These are phyloP conservation scores for Idaea straminata DNA, from an alignment of 2,888 invertebrate species.

Conservation along the genomic window DNA sequence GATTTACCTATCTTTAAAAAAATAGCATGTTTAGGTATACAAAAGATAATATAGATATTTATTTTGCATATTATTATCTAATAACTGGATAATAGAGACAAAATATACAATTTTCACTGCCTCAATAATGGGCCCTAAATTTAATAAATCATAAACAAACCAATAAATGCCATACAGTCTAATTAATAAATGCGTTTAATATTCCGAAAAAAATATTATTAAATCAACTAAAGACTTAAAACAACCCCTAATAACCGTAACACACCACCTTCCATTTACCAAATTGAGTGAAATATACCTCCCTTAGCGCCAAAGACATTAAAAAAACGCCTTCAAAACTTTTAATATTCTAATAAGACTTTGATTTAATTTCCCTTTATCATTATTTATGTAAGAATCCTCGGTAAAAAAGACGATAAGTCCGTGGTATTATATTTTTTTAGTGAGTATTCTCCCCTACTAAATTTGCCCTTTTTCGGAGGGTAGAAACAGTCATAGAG, in stretches of 20 bases:
- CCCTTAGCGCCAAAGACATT: slow-evolving; percentile 75
- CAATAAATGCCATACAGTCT: slow-evolving; percentile 45
- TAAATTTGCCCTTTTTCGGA: slow-evolving; percentile 39
- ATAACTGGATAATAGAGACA: neutral
- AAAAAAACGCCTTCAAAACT: slow-evolving; percentile 73
- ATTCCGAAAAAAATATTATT: slow-evolving; percentile 42
- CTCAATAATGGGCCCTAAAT: slow-evolving; percentile 8
- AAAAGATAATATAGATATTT: too few species aligned
- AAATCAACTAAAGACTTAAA: slow-evolving; percentile 43
- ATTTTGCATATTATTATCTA: too few species aligned
- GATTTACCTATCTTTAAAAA: too few species aligned
- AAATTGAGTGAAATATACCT: slow-evolving; percentile 78
- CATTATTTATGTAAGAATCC: slow-evolving; percentile 78
- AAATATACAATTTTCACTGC: neutral
- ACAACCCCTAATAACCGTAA: slow-evolving; percentile 50
- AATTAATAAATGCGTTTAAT: slow-evolving; percentile 59
- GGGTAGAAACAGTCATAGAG: slow-evolving; percentile 50
- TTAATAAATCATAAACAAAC: slow-evolving; percentile 24
- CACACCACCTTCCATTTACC: slow-evolving; percentile 66
- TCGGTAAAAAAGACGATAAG: slow-evolving; percentile 71
- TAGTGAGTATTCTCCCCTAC: slow-evolving; percentile 53
- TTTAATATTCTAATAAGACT: slow-evolving; percentile 79
- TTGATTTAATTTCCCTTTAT: slow-evolving; percentile 80
- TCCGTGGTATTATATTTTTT: slow-evolving; percentile 68
- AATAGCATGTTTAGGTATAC: too few species aligned